Evolutionary conservation across 2,797 vertebrate species (phyloP).

Genomic region (Ispidina lecontei): DNA sequence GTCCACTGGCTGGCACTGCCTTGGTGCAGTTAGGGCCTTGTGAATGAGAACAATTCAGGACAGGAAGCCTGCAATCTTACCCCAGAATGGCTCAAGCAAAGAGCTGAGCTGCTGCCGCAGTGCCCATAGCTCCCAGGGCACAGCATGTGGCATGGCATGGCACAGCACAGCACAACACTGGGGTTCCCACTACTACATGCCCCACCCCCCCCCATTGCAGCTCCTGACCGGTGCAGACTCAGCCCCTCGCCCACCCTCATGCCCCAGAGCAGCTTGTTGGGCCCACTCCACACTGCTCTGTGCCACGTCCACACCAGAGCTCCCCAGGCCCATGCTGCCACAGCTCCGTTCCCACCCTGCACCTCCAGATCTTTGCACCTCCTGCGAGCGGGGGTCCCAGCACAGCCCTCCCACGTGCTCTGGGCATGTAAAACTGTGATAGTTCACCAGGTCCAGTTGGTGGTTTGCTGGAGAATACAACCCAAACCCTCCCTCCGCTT

Average conservation of each 20-base stretch:
- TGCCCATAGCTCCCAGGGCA: neutral
- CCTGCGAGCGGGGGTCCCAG: neutral
- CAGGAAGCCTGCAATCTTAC: neutral
- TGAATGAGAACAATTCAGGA: neutral
- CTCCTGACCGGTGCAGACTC: too few relatives aligned
- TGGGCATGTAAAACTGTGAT: accelerated
- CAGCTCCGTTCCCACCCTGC: neutral
- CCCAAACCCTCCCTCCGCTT: neutral
- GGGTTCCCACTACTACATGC: neutral
- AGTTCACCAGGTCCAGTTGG: accelerated
- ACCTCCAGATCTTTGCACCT: neutral
- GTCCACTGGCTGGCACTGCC: accelerated
- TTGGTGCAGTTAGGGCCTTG: accelerated
- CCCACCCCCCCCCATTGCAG: too few relatives aligned
- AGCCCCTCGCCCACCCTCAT: accelerated
- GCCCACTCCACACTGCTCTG: neutral
- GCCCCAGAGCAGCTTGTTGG: neutral
- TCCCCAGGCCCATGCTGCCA: accelerated
- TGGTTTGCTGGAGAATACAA: neutral
- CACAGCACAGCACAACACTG: accelerated
- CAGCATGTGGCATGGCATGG: accelerated
- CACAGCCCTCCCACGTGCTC: accelerated
- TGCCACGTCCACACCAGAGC: accelerated
- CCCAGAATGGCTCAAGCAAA: neutral
- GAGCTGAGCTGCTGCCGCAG: neutral